Percentiles rank a stretch among this genome's conserved stretches.
Conservation (phyloP, 2,888 invertebrate species). For the Drosophila neonasuta region DNA sequence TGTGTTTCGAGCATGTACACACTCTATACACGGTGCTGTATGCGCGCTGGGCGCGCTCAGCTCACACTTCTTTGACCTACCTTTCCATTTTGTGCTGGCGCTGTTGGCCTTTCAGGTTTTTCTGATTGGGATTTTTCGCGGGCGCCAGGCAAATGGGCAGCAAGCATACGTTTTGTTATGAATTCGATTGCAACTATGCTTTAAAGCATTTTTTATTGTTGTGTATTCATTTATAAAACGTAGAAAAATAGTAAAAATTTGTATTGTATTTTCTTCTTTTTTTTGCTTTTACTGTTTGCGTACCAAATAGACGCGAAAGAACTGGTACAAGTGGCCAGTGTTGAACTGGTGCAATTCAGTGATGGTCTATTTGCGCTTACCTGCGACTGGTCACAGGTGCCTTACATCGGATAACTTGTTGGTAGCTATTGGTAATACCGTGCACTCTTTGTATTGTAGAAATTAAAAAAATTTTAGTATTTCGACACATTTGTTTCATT, state of each 20-base stretch:
- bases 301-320: conserved; percentile 75
- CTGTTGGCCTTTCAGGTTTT: conserved; percentile 68
- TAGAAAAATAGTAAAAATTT: conserved; percentile 73
- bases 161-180: conserved; percentile 47
- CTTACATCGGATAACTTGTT: conserved; percentile 3
- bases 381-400: conserved; percentile 48
- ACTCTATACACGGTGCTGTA: conserved; percentile 34
- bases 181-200: conserved; percentile 46
- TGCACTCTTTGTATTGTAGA: not conserved
- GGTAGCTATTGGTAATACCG: not conserved
- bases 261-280: conserved; percentile 47
- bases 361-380: conserved; percentile 39
- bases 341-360: conserved; percentile 57
- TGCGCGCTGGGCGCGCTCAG: conserved; percentile 59
- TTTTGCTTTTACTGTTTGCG: conserved; percentile 71
- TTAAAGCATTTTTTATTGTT: conserved; percentile 64
- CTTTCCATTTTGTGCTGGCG: conserved; percentile 79
- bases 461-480: not conserved
- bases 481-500: not conserved
- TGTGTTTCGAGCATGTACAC: conserved; percentile 39
- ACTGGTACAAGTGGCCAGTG: conserved; percentile 52
- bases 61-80: conserved; percentile 80
- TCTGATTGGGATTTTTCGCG: conserved; percentile 55
- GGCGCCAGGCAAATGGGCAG: conserved; percentile 48
- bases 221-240: conserved; percentile 74